Evolutionary conservation across 2,113 vertebrate genomes (phyloP).

Genomic region (Platysteira castanea): DNA sequence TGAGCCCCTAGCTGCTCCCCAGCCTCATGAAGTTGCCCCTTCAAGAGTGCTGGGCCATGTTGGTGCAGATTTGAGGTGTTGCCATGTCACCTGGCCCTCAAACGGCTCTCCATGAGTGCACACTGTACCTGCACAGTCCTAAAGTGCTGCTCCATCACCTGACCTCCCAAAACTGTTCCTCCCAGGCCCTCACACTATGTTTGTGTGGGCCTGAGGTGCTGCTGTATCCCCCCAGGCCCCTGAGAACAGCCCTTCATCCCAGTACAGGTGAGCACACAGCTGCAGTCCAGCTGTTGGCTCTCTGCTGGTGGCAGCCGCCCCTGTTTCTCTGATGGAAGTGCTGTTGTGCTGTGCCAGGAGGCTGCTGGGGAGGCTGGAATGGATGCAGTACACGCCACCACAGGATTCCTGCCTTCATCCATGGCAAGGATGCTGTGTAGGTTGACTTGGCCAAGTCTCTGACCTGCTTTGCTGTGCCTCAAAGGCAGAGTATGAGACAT

Average conservation of each 20-base stretch:
- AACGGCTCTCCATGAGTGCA: no score
- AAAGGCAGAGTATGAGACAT: not conserved
- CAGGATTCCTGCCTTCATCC: not conserved
- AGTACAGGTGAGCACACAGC: fast-evolving
- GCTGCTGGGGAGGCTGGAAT: not conserved
- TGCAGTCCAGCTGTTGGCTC: not conserved
- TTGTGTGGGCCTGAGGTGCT: not conserved
- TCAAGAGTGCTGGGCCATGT: fast-evolving
- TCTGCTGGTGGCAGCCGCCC: not conserved
- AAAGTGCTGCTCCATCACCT: fast-evolving
- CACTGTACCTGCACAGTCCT: not conserved
- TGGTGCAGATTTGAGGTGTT: not conserved
- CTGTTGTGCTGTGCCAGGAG: not conserved
- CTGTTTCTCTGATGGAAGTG: not conserved
- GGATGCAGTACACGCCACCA: not conserved
- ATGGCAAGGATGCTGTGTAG: not conserved
- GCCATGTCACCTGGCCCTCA: fast-evolving
- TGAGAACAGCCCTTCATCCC: not conserved
- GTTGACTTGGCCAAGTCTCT: not conserved
- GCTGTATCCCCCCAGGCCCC: not conserved
- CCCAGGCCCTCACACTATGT: fast-evolving
- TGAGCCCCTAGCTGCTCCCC: fast-evolving
- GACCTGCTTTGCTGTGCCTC: not conserved
- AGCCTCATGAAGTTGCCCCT: fast-evolving
- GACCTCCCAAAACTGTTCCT: not conserved